These are phyloP conservation scores for Caenorhabditis macrosperma DNA, from an alignment of 2,888 invertebrate genomes.

Conservation along the genomic window DNA sequence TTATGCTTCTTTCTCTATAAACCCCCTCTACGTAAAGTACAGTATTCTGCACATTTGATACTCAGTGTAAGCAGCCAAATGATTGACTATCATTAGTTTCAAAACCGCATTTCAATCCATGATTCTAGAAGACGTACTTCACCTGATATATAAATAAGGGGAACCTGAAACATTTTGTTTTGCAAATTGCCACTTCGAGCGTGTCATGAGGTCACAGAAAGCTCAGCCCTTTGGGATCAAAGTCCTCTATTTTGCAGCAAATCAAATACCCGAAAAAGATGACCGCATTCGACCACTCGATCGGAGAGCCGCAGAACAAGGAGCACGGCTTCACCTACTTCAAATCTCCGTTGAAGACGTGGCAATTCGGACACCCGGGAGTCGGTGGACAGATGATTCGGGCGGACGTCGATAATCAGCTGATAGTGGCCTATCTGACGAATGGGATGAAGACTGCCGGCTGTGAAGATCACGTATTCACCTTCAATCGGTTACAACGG, in stretches of 20 bases:
- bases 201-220: too few relatives aligned
- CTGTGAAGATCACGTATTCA: constrained; percentile 63
- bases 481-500: constrained; percentile 60
- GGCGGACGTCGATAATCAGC: constrained; percentile 77
- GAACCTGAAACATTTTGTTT: too few relatives aligned
- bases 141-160: too few relatives aligned
- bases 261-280: constrained; percentile 50
- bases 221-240: too few relatives aligned
- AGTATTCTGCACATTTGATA: too few relatives aligned
- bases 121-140: too few relatives aligned
- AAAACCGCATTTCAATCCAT: too few relatives aligned
- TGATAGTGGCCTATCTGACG: constrained; percentile 80
- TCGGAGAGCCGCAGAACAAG: constrained; percentile 64
- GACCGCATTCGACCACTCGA: constrained; percentile 61
- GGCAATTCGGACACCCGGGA: constrained; percentile 80
- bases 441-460: constrained; percentile 69
- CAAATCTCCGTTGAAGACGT: constrained; percentile 52
- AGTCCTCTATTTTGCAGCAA: constrained; percentile 13
- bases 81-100: too few relatives aligned
- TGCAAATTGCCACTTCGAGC: too few relatives aligned
- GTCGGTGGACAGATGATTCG: constrained; percentile 80
- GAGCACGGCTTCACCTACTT: constrained; percentile 67
- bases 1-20: too few relatives aligned
- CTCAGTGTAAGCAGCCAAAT: too few relatives aligned
- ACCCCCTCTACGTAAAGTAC: too few relatives aligned